Percentiles rank a stretch among this genome's conserved stretches.
phyloP scores from a whole-genome alignment of 2,797 vertebrate species.

The Apogon hyalosoma region DNA sequence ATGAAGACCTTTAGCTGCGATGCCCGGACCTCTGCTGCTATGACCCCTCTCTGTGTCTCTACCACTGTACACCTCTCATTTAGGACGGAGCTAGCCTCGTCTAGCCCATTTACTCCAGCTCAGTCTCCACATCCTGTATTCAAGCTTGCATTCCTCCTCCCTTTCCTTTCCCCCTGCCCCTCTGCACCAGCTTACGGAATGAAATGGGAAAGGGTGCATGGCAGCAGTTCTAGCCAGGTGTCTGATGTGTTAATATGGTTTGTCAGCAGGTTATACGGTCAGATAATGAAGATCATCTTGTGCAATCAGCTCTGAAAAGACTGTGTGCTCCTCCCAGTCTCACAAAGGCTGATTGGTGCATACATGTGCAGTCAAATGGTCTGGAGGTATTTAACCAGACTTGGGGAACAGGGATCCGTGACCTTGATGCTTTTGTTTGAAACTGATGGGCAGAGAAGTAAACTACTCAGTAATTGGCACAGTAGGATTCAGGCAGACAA shows the following conservation, averaged over 20 bases:
- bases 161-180: conserved; percentile 13
- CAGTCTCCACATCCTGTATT: conserved; percentile 12
- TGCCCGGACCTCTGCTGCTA: conserved; percentile 6
- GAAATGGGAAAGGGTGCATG: too few relatives aligned
- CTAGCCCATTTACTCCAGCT: conserved; percentile 7
- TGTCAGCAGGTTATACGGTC: conserved; percentile 45
- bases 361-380: conserved; percentile 30
- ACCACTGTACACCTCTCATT: conserved; percentile 10
- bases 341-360: conserved; percentile 14
- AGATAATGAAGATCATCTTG: conserved; percentile 32
- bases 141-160: conserved; percentile 23
- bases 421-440: conserved; percentile 35
- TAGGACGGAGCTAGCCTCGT: neutral
- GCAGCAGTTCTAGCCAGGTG: conserved; percentile 36
- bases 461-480: conserved; percentile 39
- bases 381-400: conserved; percentile 19
- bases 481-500: conserved; percentile 30
- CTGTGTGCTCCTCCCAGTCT: conserved; percentile 12
- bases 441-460: conserved; percentile 27
- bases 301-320: conserved; percentile 4
- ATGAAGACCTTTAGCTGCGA: neutral
- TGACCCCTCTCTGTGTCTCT: neutral
- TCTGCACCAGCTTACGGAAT: conserved; percentile 6
- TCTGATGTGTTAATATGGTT: conserved; percentile 31
- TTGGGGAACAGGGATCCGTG: conserved; percentile 16